Evolutionary conservation across 2,113 vertebrate genomes (phyloP), one percentile per base, ranked within the genome.

Genomic region (Caracal caracal): DNA sequence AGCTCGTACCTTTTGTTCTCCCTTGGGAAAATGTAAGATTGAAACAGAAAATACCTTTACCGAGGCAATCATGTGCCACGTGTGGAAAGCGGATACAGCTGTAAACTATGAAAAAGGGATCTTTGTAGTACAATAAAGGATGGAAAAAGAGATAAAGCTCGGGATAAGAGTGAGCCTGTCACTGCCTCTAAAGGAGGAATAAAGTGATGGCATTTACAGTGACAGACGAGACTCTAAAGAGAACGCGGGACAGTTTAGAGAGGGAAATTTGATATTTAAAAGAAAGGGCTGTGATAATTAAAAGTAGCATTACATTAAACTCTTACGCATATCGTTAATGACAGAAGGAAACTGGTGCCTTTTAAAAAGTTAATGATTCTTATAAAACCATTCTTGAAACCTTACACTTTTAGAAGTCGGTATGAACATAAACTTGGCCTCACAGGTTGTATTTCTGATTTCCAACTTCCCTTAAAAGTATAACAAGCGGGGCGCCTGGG

Each of bases 31-130:
- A 99, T 99, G 99, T 99, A 99, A 99, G 99, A 99, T 99, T 99
- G 99, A 99, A 99, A 99, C 99, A 99, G 99, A 99, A 99, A 99
- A 99, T 99, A 99, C 99, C 99, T 99, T 99, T 99, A 99, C 99
- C 98, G 66, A 98, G 99, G 99, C 99, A 99, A 99, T 99, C 99
- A 99, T 99, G 98, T 99, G 99, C 99, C 99, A 99, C 99, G 99
- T 99, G 99, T 99, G 98, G 99, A 99, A 99, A 99, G 99, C 98
- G 99, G 99, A 99, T 99, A 99, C 99, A 99, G 99, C 99, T 98
- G 99, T 98, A 99, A 99, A 99, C 98, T 98, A 99, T 98, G 98
- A 98, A 99, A 99, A 98, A 98, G 98, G 98, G 98, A 99, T 99
- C 99, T 99, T 99, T 99, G 99, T 99, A 98, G 99, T 98, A 98